phyloP scores from a whole-genome alignment of 2,113 vertebrate species.

The Tinamus guttatus region DNA sequence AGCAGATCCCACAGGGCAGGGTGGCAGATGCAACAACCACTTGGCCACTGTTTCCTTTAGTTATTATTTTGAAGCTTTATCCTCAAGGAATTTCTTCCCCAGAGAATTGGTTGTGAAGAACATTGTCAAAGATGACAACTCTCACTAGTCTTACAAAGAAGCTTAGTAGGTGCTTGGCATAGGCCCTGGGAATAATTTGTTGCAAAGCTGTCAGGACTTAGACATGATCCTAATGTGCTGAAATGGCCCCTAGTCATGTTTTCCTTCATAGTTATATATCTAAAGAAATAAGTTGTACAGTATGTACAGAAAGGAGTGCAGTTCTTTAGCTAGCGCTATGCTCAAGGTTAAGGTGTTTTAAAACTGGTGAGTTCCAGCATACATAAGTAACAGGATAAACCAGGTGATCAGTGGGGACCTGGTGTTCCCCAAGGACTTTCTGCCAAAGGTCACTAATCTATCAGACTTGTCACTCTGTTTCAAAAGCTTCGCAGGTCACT shows the following conservation, averaged over 20 bases:
- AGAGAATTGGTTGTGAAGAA: background rate
- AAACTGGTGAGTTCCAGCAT: background rate
- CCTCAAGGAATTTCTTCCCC: background rate
- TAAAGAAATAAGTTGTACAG: background rate
- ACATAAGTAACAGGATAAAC: background rate
- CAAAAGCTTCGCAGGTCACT: constrained; percentile 45
- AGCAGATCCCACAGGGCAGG: background rate
- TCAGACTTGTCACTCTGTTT: background rate
- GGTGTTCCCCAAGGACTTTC: background rate
- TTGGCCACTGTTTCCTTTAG: background rate
- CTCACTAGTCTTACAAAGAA: background rate
- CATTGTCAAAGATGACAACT: background rate
- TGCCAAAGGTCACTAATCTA: constrained; percentile 42
- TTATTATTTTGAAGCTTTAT: background rate
- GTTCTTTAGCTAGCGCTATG: background rate
- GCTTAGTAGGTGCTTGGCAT: background rate
- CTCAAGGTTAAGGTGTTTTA: background rate
- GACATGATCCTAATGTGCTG: background rate
- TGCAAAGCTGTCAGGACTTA: background rate
- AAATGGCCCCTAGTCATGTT: background rate
- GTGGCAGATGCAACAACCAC: background rate
- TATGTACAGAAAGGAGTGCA: background rate
- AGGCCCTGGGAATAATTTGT: rapidly evolving
- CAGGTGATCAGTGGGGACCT: constrained; percentile 24
- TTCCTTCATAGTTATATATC: background rate